These are phyloP conservation scores for Coregonus ussuriensis DNA, from an alignment of 2,797 vertebrate genomes.

Conservation along the genomic window DNA sequence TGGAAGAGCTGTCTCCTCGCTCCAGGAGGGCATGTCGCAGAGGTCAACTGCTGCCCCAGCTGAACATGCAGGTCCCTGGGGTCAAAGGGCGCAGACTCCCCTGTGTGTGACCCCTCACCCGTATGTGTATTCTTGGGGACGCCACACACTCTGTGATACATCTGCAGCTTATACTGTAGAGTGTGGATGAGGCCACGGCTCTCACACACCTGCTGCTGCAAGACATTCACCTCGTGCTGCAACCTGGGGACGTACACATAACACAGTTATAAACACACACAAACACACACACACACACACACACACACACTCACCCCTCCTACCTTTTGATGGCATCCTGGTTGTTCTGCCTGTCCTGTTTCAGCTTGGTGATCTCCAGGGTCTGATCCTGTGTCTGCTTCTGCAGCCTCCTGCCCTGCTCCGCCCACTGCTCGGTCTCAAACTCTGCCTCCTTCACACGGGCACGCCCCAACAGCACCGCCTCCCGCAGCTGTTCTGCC, in stretches of 20 bases:
- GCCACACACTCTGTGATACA: conserved; percentile 62
- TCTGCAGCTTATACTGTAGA: conserved; percentile 77
- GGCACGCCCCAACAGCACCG: conserved; percentile 63
- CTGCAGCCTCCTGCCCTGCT: conserved; percentile 67
- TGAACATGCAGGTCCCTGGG: conserved; percentile 5
- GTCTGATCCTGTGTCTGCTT: conserved; percentile 69
- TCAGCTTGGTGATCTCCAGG: conserved; percentile 75
- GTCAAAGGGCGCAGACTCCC: background rate
- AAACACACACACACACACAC: background rate
- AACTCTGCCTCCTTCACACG: conserved; percentile 77
- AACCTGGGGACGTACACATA: conserved; percentile 70
- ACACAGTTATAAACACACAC: too few relatives aligned
- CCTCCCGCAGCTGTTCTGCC: conserved; percentile 72
- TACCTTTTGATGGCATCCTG: conserved; percentile 84
- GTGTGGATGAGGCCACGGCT: conserved; percentile 73
- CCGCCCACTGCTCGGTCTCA: conserved; percentile 72
- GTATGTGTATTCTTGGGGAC: conserved; percentile 16
- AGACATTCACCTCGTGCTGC: conserved; percentile 79
- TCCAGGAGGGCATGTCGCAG: background rate
- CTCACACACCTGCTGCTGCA: conserved; percentile 86
- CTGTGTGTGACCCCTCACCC: background rate
- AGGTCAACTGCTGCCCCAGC: conserved; percentile 6
- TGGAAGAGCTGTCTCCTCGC: conserved; percentile 11
- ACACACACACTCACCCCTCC: conserved; percentile 1
- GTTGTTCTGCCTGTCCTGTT: conserved; percentile 73